These are phyloP conservation scores for Columba guinea DNA, from an alignment of 2,797 vertebrate genomes.

Conservation along the genomic window DNA sequence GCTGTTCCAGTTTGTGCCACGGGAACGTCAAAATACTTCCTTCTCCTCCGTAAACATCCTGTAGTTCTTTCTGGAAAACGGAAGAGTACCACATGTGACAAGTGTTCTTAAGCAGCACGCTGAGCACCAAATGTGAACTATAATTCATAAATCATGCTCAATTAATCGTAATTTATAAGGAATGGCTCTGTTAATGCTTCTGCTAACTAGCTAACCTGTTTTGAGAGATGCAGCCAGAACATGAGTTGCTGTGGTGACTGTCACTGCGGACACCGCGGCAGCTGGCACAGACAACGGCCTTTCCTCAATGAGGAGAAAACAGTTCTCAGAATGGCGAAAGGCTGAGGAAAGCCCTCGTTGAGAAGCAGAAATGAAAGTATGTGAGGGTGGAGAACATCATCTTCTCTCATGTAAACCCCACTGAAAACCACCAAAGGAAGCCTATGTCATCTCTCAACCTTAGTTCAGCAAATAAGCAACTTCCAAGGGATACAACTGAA, in stretches of 20 bases:
- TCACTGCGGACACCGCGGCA: neutral
- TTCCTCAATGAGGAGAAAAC: neutral
- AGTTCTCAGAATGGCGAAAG: neutral
- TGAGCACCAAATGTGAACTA: neutral
- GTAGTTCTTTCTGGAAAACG: conserved; percentile 18
- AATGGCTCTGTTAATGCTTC: neutral
- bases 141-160: conserved; percentile 10
- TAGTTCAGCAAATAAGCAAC: neutral
- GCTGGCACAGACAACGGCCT: conserved; percentile 36
- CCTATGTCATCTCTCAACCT: neutral
- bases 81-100: neutral
- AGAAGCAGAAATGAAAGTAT: conserved; percentile 17
- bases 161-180: conserved; percentile 28
- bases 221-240: neutral
- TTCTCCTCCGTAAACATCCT: conserved; percentile 12
- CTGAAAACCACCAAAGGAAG: neutral
- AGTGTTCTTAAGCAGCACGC: conserved; percentile 19
- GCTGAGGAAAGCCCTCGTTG: neutral
- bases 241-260: neutral
- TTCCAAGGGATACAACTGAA: neutral
- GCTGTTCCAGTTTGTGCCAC: conserved; percentile 4
- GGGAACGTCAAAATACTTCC: conserved; percentile 31
- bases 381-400: neutral
- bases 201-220: neutral
- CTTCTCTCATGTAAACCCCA: neutral